Base-by-base conservation (phyloP, 2,888 invertebrate species). In the Lasioglossum zephyrum region DNA sequence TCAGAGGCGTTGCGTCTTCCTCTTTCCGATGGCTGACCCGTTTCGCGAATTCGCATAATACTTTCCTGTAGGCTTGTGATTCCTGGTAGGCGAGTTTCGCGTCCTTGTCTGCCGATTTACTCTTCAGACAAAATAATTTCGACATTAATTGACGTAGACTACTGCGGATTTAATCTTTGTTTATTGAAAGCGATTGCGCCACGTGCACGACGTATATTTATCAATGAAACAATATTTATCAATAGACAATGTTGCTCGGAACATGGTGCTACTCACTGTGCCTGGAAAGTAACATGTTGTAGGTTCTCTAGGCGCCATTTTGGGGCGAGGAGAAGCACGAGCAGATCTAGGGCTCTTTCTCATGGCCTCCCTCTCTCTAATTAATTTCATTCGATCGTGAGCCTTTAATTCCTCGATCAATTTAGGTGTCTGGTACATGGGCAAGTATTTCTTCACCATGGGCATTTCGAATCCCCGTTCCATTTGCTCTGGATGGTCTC, bases 321-420 rank as follows among this genome's bases (percentile, higher is more conserved):
- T 79, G 6, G 49, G 11, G 44, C 70, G 26, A 2, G 31, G 22
- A 1, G 73, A 63, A 41, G 36, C 22, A 26, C 74, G 72, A 74
- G 72, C 69, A 18, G 76, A 73, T 72, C 57, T 63, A 8, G 6
- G 26, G 22, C 26, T n/a, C 4, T 78, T 81, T 66, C 76, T 79
- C 73, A 63, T 79, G n/a, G 84, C 88, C 75, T 92, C 88, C 36
- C 85, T 86, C 84, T 91, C 89, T 8, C 77, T 87, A 31, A 92
- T 91, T 36, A 90, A 79, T 88, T 78, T 92, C n/a, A 88, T 80
- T 82, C 88, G 89, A 73, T 92, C 92, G n/a, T 92, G 90, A 47
- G 81, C 82, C 75, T 92, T 92, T 9, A 92, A 83, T 77, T 93
- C 91, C n/a, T 92, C 88, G 39, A 92, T 89, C 36, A 92, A 85